Evolutionary conservation across 2,113 vertebrate genomes (phyloP).

Genomic region (Heterotilapia buettikoferi): DNA sequence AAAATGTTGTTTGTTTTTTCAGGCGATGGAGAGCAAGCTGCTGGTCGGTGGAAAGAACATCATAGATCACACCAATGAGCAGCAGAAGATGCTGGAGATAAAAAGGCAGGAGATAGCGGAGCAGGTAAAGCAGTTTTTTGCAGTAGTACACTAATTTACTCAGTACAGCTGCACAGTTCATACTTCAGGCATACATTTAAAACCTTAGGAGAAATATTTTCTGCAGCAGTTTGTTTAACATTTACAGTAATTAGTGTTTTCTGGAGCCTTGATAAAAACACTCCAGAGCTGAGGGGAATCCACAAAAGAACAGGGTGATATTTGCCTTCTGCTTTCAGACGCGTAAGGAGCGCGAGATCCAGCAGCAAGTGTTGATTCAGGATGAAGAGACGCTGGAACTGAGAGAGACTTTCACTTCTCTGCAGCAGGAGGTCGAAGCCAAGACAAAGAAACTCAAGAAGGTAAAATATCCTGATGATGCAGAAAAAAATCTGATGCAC

Average conservation of each 20-base stretch:
- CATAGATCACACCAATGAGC: slow-evolving; percentile 95
- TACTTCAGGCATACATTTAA: not conserved
- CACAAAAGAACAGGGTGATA: not conserved
- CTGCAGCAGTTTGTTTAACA: not conserved
- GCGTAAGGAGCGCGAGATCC: slow-evolving; percentile 87
- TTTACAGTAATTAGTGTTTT: not conserved
- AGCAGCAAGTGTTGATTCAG: slow-evolving; percentile 87
- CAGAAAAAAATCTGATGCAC: not conserved
- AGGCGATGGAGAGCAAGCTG: slow-evolving; percentile 97
- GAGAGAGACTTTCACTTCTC: slow-evolving; percentile 87
- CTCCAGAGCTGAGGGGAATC: not conserved
- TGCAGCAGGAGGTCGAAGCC: slow-evolving; percentile 96
- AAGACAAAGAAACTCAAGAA: slow-evolving; percentile 99
- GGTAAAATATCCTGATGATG: slow-evolving; percentile 62
- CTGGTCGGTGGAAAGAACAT: slow-evolving; percentile 94
- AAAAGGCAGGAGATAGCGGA: slow-evolving; percentile 92
- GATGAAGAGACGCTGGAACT: slow-evolving; percentile 95
- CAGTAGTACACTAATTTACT: not conserved
- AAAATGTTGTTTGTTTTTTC: not conserved
- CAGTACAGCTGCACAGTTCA: not conserved
- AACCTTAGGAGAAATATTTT: not conserved
- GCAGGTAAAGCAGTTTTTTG: slow-evolving; percentile 71
- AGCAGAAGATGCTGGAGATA: slow-evolving; percentile 94
- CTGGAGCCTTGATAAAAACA: not conserved
- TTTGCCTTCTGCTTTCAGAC: slow-evolving; percentile 70